Base-by-base conservation (phyloP, 2,888 invertebrate genomes). In the Cantharis lateralis region DNA sequence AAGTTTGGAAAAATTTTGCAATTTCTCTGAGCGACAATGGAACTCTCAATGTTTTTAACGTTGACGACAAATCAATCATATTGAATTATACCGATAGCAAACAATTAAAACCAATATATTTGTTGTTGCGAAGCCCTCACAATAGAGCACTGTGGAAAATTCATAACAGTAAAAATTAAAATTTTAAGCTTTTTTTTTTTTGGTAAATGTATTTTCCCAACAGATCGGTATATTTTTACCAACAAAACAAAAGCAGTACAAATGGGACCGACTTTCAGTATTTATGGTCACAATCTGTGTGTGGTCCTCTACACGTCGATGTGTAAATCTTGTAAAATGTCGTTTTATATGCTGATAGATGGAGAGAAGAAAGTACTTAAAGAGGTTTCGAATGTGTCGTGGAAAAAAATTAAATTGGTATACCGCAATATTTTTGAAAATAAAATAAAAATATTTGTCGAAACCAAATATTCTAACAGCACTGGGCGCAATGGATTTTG, bases 1-100 rank as follows among this genome's bases (percentile, higher is more conserved):
- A 86, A 61, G 86, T 87, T 82, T 87, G 87, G 87, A 82, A 85
- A 74, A 86, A 80, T 76, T 87, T 86, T 74, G 76, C 82, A 71
- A 68, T 87, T 18, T 82, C 78, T 72, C 79, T 85, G 68, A 81
- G 83, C 66, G 80, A 80, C 32, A 80, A 80, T 74, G 86, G 84
- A 20, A 77, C 77, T 20, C 69, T 86, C 15, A 80, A 78, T 32
- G 76, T 86, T 15, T 78, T 79, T 16, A 86, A 87, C 75, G 80
- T 82, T 15, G 84, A 84, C 80, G 80, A 84, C 20, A 83, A 85
- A 74, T 82, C 83, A 75, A 83, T 80, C 7, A 75, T 85, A 13
- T 81, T 87, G 28, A 82, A 84, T 76, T 82, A 83, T 62, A 77
- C 70, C 16, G 85, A 84, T 75, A 75, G 79, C 9, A 80, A 83